Conservation (phyloP, 2,113 vertebrate genomes). For the Ophthalmolycus amberensis region DNA sequence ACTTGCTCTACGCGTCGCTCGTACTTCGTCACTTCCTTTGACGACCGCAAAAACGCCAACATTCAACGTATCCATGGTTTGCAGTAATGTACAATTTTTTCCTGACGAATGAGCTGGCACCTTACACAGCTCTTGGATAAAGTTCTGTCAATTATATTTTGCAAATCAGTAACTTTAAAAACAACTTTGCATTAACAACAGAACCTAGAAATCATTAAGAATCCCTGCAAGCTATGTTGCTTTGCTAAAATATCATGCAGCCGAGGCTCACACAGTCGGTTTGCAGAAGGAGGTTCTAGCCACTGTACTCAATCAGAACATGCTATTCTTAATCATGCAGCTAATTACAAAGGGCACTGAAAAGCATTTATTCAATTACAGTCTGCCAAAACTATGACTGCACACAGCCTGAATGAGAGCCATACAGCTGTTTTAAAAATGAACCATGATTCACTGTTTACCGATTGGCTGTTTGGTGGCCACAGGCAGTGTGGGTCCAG, state of each 20-base stretch:
- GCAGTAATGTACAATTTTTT: background rate
- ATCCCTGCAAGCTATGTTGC: conserved; percentile 16
- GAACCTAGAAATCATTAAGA: conserved; percentile 15
- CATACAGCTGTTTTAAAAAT: conserved; percentile 43
- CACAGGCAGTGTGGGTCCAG: conserved; percentile 59
- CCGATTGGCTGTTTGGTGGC: conserved; percentile 73
- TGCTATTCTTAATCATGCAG: conserved; percentile 63
- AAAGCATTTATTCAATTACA: conserved; percentile 37
- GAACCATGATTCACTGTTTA: conserved; percentile 67
- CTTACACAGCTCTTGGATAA: background rate
- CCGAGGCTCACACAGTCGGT: conserved; percentile 31
- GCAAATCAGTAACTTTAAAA: conserved; percentile 3
- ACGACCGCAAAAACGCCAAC: background rate
- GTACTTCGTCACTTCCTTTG: background rate
- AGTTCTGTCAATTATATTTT: background rate
- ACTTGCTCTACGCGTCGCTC: background rate
- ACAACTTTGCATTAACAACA: conserved; percentile 13
- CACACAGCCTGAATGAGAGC: conserved; percentile 42
- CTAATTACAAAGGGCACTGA: conserved; percentile 35
- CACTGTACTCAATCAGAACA: conserved; percentile 41
- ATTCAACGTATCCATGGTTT: background rate
- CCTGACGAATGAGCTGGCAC: background rate
- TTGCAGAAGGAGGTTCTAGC: conserved; percentile 23
- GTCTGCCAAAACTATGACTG: conserved; percentile 39
- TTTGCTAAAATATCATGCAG: conserved; percentile 58